Conservation (phyloP, 2,888 invertebrate genomes). For the Schizotus pectinicornis region DNA sequence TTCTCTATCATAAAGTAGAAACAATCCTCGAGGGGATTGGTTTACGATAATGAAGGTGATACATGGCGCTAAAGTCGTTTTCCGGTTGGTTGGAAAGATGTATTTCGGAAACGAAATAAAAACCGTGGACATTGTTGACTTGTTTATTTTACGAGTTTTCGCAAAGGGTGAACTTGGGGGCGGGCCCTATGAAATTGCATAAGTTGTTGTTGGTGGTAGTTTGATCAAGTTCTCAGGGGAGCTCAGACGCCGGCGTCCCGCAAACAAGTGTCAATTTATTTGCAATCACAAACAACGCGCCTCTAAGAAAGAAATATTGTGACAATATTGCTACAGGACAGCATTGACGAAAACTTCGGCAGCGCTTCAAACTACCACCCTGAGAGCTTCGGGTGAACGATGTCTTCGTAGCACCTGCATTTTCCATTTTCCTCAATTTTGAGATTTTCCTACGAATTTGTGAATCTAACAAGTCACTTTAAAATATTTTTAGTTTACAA, state of each 20-base stretch:
- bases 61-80: conserved; percentile 13
- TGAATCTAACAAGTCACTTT: conserved; percentile 6
- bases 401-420: conserved; percentile 2
- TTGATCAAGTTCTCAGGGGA: no score
- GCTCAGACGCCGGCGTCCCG: neutral
- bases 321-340: conserved; percentile 10
- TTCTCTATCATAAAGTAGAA: conserved; percentile 25
- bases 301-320: conserved; percentile 11
- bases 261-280: conserved; percentile 2
- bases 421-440: conserved; percentile 15
- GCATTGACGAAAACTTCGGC: conserved; percentile 9
- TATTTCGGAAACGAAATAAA: conserved; percentile 3
- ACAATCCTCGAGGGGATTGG: conserved; percentile 21
- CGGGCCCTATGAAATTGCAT: no score
- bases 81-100: conserved; percentile 6
- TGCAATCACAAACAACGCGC: conserved; percentile 7
- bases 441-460: conserved; percentile 14
- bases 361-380: neutral
- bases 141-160: no score
- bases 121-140: neutral
- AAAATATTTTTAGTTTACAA: conserved; percentile 17
- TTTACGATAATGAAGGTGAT: conserved; percentile 25
- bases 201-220: no score
- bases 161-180: no score
- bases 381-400: neutral